Percentiles rank a stretch among this genome's conserved stretches.
These are phyloP conservation scores for Diarsia brunnea DNA, from an alignment of 2,888 invertebrate genomes.

Conservation along the genomic window DNA sequence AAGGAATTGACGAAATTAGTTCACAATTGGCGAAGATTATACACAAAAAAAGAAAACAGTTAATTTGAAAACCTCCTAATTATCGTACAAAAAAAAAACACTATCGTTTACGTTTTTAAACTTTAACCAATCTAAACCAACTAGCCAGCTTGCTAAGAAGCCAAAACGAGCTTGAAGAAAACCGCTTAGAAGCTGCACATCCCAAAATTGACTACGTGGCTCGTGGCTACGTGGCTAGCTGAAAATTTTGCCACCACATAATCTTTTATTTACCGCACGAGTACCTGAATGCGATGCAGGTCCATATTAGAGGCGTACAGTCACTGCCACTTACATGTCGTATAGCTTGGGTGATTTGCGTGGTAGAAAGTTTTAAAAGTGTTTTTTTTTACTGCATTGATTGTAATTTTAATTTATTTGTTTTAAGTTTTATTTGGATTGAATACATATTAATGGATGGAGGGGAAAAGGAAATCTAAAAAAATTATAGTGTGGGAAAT, in stretches of 20 bases:
- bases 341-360: background rate
- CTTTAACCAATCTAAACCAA: slow-evolving; percentile 15
- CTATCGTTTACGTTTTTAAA: too few species aligned
- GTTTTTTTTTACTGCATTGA: background rate
- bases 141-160: background rate
- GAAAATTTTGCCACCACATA: slow-evolving; percentile 50
- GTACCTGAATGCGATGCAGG: slow-evolving; percentile 39
- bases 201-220: slow-evolving; percentile 42
- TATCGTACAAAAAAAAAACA: slow-evolving; percentile 4
- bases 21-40: background rate
- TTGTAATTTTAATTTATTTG: background rate
- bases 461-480: background rate
- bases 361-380: background rate
- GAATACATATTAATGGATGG: background rate
- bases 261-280: slow-evolving; percentile 56
- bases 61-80: too few species aligned
- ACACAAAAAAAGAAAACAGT: background rate
- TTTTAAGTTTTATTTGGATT: background rate
- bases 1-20: background rate
- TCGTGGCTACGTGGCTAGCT: slow-evolving; percentile 19
- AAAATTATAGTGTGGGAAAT: background rate
- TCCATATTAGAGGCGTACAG: slow-evolving; percentile 35
- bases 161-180: slow-evolving; percentile 21
- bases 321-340: background rate
- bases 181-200: slow-evolving; percentile 41